phyloP scores from a whole-genome alignment of 2,888 invertebrate genomes.

The Schrankia costaestrigalis region DNA sequence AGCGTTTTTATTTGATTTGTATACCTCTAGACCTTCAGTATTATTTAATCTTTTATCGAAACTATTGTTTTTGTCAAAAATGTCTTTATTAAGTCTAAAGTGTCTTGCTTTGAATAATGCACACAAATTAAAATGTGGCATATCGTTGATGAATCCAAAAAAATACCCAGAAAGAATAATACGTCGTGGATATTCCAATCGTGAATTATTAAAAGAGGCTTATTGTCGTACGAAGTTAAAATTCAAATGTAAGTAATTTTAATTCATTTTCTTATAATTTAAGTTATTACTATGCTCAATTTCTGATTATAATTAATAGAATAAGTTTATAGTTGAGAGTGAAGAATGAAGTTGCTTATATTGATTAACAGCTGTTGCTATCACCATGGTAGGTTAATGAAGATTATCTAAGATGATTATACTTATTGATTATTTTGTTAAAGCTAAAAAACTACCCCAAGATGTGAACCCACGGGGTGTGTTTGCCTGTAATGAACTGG shows the following conservation, averaged over 20 bases:
- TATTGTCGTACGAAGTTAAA: constrained; percentile 84
- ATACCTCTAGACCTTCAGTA: too few species aligned
- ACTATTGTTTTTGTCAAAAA: constrained; percentile 23
- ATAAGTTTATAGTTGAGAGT: too few species aligned
- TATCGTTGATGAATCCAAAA: constrained; percentile 39
- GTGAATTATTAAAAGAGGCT: constrained; percentile 78
- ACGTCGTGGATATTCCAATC: constrained; percentile 55
- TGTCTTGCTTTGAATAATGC: constrained; percentile 40
- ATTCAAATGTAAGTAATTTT: constrained; percentile 84
- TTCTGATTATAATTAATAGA: too few species aligned
- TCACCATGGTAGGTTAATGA: too few species aligned
- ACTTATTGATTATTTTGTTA: constrained; percentile 34
- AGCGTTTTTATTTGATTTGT: too few species aligned
- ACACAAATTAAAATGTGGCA: constrained; percentile 42
- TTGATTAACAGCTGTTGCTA: too few species aligned
- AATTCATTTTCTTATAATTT: not conserved
- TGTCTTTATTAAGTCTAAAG: constrained; percentile 37
- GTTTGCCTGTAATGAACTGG: constrained; percentile 97
- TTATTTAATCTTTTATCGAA: too few species aligned
- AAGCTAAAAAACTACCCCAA: constrained; percentile 92
- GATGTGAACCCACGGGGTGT: constrained; percentile 94
- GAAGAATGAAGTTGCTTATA: too few species aligned
- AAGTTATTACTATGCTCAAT: too few species aligned
- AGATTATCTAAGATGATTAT: too few species aligned
- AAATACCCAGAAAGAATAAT: constrained; percentile 12